Evolutionary conservation across 2,797 vertebrate species (phyloP), one percentile per base, ranked within the genome.

Genomic region (Odontamblyopus rebecca): DNA sequence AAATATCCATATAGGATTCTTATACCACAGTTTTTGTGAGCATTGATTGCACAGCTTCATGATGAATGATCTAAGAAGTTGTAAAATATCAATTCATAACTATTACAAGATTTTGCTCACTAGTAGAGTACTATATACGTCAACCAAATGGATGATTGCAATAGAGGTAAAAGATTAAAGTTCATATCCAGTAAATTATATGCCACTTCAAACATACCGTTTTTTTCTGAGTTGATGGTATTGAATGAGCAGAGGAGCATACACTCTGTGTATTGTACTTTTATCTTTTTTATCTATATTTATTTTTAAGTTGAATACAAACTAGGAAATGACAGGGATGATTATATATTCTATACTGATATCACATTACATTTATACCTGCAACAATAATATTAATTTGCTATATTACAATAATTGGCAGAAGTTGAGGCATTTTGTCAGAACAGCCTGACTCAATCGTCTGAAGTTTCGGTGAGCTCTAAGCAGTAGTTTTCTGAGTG

Each of bases 11-110:
- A 30, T 27, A 51, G 65, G 3, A n/a, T 19, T 19, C 51, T 53
- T n/a, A 18, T 32, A 19, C 9, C 51, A 30, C 30, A 32, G 65
- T 19, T 32, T 13, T 30, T 50, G 23, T 27, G 11, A 57, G 6
- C n/a, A 41, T 16, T n/a, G 66, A 27, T 54, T 30, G n/a, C 53
- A 35, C 19, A 38, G 44, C 27, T 38, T 35, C 19, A 57, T n/a
- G 54, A 68, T 57, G 19, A 57, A 57, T 53, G 67, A 56, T 68
- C 11, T 38, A 57, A 26, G 51, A 16, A 56, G 51, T 38, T 48
- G 44, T 50, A 64, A 64, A 64, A 67, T 0, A 53, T 29, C 8
- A 7, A 30, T 67, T 67, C 16, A 15, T 54, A 12, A 67, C 51
- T 54, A 53, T 54, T 54, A 50, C 5, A 67, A 54, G 50, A 67